Percentiles rank a stretch among this genome's conserved stretches.
Conservation (phyloP, 2,797 vertebrate genomes). For the Acestrorhynchus altus region DNA sequence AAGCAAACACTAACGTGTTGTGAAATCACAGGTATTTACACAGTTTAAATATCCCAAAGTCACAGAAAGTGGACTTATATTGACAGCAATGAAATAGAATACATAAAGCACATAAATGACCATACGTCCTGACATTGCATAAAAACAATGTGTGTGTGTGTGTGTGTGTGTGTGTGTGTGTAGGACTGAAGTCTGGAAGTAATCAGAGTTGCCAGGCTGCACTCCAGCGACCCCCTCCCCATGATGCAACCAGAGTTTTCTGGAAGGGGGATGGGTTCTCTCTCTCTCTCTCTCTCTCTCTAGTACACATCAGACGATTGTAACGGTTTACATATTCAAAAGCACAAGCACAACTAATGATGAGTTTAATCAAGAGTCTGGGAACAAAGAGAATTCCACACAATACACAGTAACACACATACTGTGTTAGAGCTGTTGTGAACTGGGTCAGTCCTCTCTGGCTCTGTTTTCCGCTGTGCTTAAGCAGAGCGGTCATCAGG, state of each 20-base stretch:
- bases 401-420: background rate
- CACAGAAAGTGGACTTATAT: too few relatives aligned
- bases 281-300: background rate
- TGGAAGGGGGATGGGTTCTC: slow-evolving; percentile 49
- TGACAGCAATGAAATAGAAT: too few relatives aligned
- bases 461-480: background rate
- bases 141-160: slow-evolving; percentile 38
- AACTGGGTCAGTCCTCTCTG: background rate
- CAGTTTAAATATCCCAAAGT: too few relatives aligned
- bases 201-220: slow-evolving; percentile 75
- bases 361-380: background rate
- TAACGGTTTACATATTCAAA: background rate
- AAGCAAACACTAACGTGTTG: too few relatives aligned
- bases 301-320: background rate
- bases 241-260: slow-evolving; percentile 77
- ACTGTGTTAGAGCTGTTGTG: background rate
- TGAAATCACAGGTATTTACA: too few relatives aligned
- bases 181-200: slow-evolving; percentile 77
- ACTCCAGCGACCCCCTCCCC: slow-evolving; percentile 71
- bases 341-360: too few relatives aligned
- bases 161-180: slow-evolving; percentile 53
- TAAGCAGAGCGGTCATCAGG: too few relatives aligned
- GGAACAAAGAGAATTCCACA: background rate
- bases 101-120: background rate
- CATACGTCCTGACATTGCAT: slow-evolving; percentile 1